These are phyloP conservation scores for Passerina amoena DNA, from an alignment of 2,113 vertebrate species.

Conservation along the genomic window DNA sequence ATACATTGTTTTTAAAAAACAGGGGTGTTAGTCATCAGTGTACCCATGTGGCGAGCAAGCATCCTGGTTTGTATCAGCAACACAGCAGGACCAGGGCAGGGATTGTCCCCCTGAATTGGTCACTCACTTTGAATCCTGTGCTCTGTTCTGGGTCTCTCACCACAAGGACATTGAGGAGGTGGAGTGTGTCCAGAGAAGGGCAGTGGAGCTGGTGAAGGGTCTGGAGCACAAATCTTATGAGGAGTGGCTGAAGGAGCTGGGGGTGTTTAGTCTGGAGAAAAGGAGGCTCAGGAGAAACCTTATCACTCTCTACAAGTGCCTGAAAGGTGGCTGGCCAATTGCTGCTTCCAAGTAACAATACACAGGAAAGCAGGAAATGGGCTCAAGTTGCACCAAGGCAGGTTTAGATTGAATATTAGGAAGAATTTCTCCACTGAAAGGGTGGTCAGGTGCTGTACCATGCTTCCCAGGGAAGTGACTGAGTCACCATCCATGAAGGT, in stretches of 20 bases:
- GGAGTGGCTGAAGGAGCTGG: not conserved
- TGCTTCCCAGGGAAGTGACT: not conserved
- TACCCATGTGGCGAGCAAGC: not conserved
- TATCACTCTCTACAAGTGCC: too few species aligned
- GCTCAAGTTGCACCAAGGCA: not conserved
- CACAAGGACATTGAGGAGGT: not conserved
- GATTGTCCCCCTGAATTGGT: rapidly evolving
- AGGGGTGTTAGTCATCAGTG: not conserved
- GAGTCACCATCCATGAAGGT: not conserved
- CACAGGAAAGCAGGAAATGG: not conserved
- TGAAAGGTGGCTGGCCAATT: not conserved
- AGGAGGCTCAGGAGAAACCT: not conserved
- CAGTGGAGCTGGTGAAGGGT: not conserved
- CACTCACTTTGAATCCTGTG: too few species aligned
- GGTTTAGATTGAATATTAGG: not conserved
- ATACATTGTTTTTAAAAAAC: not conserved
- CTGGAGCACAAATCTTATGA: not conserved
- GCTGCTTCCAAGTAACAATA: not conserved
- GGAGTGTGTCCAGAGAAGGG: not conserved
- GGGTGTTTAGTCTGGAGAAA: not conserved
- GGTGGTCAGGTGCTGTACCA: not conserved
- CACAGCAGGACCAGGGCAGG: too few species aligned
- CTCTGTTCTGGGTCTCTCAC: too few species aligned
- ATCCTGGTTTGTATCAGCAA: not conserved
- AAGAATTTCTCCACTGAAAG: not conserved